Conservation (phyloP, 2,797 vertebrate genomes). For the Halcyon badia region DNA sequence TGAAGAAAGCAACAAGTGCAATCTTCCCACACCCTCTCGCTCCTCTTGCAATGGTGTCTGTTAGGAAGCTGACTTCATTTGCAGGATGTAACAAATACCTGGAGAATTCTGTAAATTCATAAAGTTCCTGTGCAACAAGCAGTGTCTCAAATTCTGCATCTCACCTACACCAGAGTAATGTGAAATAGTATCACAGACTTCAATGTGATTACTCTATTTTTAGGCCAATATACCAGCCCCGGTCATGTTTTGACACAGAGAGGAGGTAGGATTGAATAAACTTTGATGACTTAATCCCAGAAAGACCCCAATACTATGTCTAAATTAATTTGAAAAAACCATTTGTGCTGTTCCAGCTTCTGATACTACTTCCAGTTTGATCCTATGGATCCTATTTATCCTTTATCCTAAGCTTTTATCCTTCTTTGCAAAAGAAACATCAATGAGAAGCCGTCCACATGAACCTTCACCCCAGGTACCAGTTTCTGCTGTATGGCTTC, state of each 20-base stretch:
- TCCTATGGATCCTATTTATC: background rate
- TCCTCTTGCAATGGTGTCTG: background rate
- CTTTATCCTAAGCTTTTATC: too few species aligned
- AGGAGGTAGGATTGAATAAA: background rate
- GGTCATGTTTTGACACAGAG: background rate
- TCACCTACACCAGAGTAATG: background rate
- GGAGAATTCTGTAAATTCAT: background rate
- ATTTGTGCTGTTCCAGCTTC: background rate
- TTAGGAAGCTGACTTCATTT: background rate
- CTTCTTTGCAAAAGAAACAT: background rate
- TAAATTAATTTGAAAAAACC: background rate
- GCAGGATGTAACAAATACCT: background rate
- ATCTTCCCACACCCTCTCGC: rapidly evolving
- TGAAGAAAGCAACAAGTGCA: background rate
- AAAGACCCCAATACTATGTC: background rate
- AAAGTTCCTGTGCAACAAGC: background rate
- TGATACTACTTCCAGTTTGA: background rate
- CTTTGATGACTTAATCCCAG: background rate
- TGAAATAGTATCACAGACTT: background rate
- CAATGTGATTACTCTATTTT: background rate
- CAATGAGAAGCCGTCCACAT: background rate
- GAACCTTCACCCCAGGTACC: background rate
- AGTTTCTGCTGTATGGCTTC: background rate
- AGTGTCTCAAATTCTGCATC: background rate
- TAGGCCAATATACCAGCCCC: background rate